phyloP scores from a whole-genome alignment of 2,888 invertebrate species.

The Mayetiola destructor region DNA sequence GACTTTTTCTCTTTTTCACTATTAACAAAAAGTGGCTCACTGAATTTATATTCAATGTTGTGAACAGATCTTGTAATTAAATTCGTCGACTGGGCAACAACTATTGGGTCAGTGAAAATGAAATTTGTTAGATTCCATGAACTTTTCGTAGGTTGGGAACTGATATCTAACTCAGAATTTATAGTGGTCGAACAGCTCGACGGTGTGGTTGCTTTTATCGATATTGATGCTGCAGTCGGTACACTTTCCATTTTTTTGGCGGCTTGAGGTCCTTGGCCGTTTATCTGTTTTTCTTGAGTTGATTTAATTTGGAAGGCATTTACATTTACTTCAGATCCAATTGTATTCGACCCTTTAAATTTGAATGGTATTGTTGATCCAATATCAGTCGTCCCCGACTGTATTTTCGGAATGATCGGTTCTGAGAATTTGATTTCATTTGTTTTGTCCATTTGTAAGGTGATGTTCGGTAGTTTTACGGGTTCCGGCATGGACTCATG shows the following conservation, averaged over 20 bases:
- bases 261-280: not conserved
- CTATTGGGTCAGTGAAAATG: not conserved
- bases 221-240: not conserved
- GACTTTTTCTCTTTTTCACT: slow-evolving; percentile 3
- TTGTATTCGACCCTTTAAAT: slow-evolving; percentile 23
- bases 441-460: slow-evolving; percentile 30
- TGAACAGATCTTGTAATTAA: not conserved
- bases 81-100: not conserved
- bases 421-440: slow-evolving; percentile 31
- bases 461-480: slow-evolving; percentile 39
- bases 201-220: not conserved
- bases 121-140: not conserved
- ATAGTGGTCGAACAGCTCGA: not conserved
- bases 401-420: slow-evolving; percentile 14
- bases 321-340: slow-evolving; percentile 19
- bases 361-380: slow-evolving; percentile 38
- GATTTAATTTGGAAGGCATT: slow-evolving; percentile 17
- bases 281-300: slow-evolving; percentile 15
- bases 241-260: not conserved
- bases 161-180: not conserved
- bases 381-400: slow-evolving; percentile 31
- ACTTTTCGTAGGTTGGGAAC: not conserved
- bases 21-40: slow-evolving; percentile 37
- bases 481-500: slow-evolving; percentile 34
- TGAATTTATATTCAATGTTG: slow-evolving; percentile 33